Evolutionary conservation across 2,113 vertebrate species (phyloP), one percentile per base, ranked within the genome.

Genomic region (Alosa alosa): DNA sequence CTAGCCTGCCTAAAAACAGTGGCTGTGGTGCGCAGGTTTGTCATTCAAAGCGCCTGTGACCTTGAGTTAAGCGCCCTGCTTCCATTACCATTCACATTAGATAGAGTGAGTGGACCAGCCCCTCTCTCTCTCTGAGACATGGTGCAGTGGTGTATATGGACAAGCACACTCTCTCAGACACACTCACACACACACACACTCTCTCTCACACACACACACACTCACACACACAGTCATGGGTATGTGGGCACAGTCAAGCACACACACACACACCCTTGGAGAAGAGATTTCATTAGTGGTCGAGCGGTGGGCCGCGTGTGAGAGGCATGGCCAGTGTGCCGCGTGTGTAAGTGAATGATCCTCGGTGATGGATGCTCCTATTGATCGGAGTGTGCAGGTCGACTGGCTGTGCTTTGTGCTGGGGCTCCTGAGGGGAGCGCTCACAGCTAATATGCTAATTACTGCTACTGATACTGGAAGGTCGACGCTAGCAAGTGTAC

Each of bases 261-360:
- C 11, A 18, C 75, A 82, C 84, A 72, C 39, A 82, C 84, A 72
- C 39, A 83, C 52, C 39, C 84, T 85, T 81, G 75, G 84, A 87
- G 81, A 88, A 87, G 52, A 83, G 83, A 75, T 88, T 84, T 87
- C 83, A 86, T 89, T 84, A 85, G 83, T 72, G 81, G 84, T 88
- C 8, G 64, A 57, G 49, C 85, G 25, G 83, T 31, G 41, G 83
- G 50, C 25, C 57, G 25, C 41, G 50, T 52, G 82, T 83, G 50
- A 36, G 25, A 36, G 45, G 55, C 39, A 11, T 85, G 22, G 50
- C 49, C 20, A 0, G 64, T 25, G 31, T 78, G 31, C 18, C 55
- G 25, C 9, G 72, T 15, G 72, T 78, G 72, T 78, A 78, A 78
- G 72, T 78, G 72, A 78, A 78, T 78, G 72, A 39, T 78, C 31